Evolutionary conservation across 2,888 invertebrate species (phyloP), one percentile per base, ranked within the genome.

Genomic region (Erebia palarica): DNA sequence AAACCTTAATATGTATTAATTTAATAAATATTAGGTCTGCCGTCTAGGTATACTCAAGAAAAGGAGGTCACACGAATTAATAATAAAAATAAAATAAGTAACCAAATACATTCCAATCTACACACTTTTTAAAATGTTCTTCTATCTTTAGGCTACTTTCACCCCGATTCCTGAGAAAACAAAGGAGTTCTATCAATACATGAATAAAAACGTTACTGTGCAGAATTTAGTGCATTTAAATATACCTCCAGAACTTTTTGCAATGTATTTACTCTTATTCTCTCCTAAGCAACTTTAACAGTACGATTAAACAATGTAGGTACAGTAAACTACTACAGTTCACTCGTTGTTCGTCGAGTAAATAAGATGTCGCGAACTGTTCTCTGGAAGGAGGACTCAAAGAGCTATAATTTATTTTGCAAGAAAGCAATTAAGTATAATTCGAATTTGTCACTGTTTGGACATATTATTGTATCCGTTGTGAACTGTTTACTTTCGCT

Each of bases 361-460:
- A 70, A 74, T 73, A 73, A 64, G 71, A 70, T 71, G 70, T 75
- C 73, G 66, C 64, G 49, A 65, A 58, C 42, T 51, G 60, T 72
- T 72, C 73, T 47, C 51, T 69, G 27, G 60, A 70, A 65, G 65
- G 63, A 63, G 65, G 61, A 67, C 69, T 69, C 73, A 73, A 69
- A 71, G 72, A 71, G 66, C 70, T 68, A 70, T 73, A 73, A 70
- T 74, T 74, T 74, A 74, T 73, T 74, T 72, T 70, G 72, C 61
- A 72, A 73, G 72, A 86, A 86, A 87, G 90, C 90, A 91, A 91
- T 92, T 91, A 91, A 36, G 36, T 7, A 36, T 36, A 36, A 91
- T 91, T 89, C 84, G 82, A 83, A 86, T 84, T 87, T 84, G 91
- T 90, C 82, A 77, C 81, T 82, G 84, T 87, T 88, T 86, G 89